Evolutionary conservation across 2,797 vertebrate species (phyloP).

Genomic region (Channa striata): DNA sequence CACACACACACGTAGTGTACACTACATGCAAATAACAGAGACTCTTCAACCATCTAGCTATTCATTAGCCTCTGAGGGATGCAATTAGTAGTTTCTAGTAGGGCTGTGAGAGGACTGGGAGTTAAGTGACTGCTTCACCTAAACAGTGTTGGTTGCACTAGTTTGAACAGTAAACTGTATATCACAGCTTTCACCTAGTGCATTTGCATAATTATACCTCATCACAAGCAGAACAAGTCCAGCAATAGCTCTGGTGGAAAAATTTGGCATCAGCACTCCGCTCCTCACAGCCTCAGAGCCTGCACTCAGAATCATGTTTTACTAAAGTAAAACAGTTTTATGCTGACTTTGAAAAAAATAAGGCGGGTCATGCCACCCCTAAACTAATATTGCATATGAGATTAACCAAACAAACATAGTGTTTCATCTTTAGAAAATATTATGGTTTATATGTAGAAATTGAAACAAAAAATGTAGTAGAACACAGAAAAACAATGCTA

Average conservation of each 20-base stretch:
- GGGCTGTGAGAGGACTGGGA: background rate
- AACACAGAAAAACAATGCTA: too few species aligned
- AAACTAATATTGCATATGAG: too few species aligned
- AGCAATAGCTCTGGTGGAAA: background rate
- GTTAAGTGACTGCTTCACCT: background rate
- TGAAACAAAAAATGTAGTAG: too few species aligned
- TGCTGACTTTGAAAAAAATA: too few species aligned
- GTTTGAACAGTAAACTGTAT: background rate
- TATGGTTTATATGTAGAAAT: background rate
- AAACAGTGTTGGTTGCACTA: background rate
- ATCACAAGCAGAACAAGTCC: slow-evolving; percentile 2
- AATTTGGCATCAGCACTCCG: background rate
- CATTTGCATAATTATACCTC: slow-evolving; percentile 11
- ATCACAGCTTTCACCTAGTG: background rate
- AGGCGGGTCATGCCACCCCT: too few species aligned
- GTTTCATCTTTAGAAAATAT: background rate
- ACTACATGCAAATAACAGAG: slow-evolving; percentile 17
- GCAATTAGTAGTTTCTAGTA: slow-evolving; percentile 4
- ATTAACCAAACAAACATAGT: background rate
- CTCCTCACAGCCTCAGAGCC: too few species aligned
- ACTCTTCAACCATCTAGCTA: background rate
- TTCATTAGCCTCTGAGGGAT: slow-evolving; percentile 2
- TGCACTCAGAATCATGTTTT: too few species aligned
- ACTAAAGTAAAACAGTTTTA: too few species aligned
- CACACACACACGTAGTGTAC: background rate